Evolutionary conservation across 2,797 vertebrate genomes (phyloP).

Genomic region (Lithobates sylvaticus): DNA sequence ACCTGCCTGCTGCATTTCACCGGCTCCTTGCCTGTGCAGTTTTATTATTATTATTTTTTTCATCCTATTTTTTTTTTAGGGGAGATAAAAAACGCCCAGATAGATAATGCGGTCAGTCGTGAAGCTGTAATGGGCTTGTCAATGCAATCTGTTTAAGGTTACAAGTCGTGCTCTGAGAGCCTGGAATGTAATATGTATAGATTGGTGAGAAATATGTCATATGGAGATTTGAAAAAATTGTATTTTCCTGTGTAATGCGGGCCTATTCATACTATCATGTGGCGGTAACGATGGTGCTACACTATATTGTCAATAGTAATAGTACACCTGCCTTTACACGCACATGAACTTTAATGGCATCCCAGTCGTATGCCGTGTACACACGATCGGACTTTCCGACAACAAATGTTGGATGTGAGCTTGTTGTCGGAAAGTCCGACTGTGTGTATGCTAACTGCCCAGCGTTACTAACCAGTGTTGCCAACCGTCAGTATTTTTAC

Average conservation of each 20-base stretch:
- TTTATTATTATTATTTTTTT: conserved; percentile 1
- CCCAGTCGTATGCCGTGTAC: no score
- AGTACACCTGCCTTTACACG: no score
- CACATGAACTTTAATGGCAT: no score
- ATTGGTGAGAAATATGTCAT: background rate
- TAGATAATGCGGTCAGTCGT: background rate
- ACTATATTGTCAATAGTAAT: no score
- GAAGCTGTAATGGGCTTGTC: conserved; percentile 1
- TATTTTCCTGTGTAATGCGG: background rate
- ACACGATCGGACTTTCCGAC: no score
- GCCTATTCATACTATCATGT: no score
- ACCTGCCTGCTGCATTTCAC: conserved; percentile 41
- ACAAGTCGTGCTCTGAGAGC: background rate
- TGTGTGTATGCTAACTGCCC: no score
- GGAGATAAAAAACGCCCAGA: conserved; percentile 14
- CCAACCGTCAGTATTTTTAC: no score
- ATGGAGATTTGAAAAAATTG: background rate
- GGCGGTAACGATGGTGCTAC: no score
- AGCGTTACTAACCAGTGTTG: no score
- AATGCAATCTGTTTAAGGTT: background rate
- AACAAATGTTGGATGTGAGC: no score
- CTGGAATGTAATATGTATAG: background rate
- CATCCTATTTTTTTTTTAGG: background rate
- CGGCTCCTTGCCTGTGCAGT: background rate
- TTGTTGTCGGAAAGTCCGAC: no score